phyloP scores from a whole-genome alignment of 2,797 vertebrate genomes.

The Coilia nasus region DNA sequence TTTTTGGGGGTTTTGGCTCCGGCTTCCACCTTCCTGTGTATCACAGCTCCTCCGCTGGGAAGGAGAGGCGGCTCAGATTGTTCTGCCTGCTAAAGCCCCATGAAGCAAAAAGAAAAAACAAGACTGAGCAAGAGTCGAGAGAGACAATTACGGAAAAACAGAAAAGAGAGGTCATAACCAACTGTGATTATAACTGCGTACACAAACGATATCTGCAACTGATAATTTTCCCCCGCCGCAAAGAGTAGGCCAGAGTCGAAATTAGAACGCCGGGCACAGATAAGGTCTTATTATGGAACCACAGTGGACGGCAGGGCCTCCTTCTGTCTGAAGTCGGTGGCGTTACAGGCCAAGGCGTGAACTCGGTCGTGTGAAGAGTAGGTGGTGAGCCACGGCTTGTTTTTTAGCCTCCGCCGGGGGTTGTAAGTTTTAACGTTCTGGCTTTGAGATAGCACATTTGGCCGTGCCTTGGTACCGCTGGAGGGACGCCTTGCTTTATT shows the following conservation, averaged over 20 bases:
- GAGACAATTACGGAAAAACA: neutral
- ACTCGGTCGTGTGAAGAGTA: neutral
- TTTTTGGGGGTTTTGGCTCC: neutral
- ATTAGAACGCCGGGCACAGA: constrained; percentile 53
- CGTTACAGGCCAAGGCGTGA: constrained; percentile 38
- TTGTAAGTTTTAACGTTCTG: neutral
- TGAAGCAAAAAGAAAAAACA: neutral
- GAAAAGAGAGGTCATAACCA: neutral
- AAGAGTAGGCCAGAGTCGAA: constrained; percentile 60
- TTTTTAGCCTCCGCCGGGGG: neutral
- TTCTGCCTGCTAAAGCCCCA: neutral
- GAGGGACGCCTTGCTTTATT: neutral
- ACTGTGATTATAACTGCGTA: constrained; percentile 37
- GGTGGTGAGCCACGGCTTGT: neutral
- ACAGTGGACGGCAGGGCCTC: constrained; percentile 40
- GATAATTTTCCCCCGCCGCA: constrained; percentile 61
- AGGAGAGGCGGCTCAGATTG: neutral
- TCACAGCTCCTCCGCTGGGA: too few species aligned
- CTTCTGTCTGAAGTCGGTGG: neutral
- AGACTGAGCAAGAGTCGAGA: neutral
- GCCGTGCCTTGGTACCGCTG: neutral
- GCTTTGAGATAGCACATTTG: neutral
- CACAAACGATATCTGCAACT: constrained; percentile 54
- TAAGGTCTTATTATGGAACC: constrained; percentile 54
- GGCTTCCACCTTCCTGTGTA: neutral